Evolutionary conservation across 2,888 invertebrate genomes (phyloP).

Genomic region (Ceramica pisi): DNA sequence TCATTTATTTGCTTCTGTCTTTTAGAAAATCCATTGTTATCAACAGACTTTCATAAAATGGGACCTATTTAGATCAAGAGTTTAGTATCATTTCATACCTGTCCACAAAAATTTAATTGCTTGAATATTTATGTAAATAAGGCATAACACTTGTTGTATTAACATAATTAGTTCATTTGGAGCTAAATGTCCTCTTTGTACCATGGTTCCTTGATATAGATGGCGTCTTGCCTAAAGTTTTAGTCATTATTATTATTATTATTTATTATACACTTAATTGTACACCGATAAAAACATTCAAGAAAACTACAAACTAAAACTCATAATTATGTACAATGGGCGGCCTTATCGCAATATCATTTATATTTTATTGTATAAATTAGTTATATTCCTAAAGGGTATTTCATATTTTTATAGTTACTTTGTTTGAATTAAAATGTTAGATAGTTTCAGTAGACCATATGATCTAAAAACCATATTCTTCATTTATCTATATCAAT

Average conservation of each 20-base stretch:
- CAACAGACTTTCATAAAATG: background rate
- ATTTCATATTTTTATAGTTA: too few species aligned
- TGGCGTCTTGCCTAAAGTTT: background rate
- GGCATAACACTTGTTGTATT: conserved; percentile 12
- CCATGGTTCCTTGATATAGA: background rate
- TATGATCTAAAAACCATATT: background rate
- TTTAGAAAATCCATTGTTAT: background rate
- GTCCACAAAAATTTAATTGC: conserved; percentile 5
- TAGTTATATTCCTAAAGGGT: too few species aligned
- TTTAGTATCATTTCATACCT: background rate
- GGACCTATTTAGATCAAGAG: background rate
- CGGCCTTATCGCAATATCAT: too few species aligned
- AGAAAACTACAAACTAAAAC: too few species aligned
- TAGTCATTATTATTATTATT: too few species aligned
- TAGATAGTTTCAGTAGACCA: background rate
- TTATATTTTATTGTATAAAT: too few species aligned
- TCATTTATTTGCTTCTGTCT: too few species aligned
- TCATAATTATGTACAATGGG: too few species aligned
- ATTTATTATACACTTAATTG: too few species aligned
- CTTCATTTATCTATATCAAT: background rate
- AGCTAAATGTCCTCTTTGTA: conserved; percentile 14
- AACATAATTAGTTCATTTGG: conserved; percentile 25
- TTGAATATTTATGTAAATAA: conserved; percentile 37
- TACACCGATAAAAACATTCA: too few species aligned
- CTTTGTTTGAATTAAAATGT: background rate